Evolutionary conservation across 2,797 vertebrate genomes (phyloP).

Genomic region (Eupleurogrammus muticus): DNA sequence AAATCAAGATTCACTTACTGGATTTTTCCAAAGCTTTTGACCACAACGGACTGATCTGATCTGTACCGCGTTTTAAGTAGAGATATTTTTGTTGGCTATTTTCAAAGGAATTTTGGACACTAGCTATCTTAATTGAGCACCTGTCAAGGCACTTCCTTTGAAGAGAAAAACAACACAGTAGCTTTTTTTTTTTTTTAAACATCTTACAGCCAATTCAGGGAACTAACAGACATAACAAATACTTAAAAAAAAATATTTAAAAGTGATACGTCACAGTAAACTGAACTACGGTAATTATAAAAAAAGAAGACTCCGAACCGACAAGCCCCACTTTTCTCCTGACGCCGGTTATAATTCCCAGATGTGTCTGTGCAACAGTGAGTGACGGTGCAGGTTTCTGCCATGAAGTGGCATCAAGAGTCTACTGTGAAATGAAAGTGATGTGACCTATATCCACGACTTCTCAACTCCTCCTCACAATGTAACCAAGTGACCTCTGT

Average conservation of each 20-base stretch:
- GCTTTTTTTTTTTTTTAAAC: slow-evolving; percentile 20
- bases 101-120: background rate
- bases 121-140: slow-evolving; percentile 7
- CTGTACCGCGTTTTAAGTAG: background rate
- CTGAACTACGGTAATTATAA: slow-evolving; percentile 7
- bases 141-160: slow-evolving; percentile 61
- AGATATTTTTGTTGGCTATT: slow-evolving; percentile 12
- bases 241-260: slow-evolving; percentile 23
- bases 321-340: background rate
- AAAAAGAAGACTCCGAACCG: slow-evolving; percentile 17
- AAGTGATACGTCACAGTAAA: slow-evolving; percentile 47
- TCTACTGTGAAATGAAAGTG: slow-evolving; percentile 31
- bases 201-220: slow-evolving; percentile 21
- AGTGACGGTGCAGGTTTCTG: slow-evolving; percentile 33
- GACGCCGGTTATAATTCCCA: slow-evolving; percentile 16
- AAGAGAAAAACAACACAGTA: slow-evolving; percentile 32
- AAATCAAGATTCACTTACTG: background rate
- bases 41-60: no score
- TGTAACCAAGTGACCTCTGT: slow-evolving; percentile 45
- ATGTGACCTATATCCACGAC: slow-evolving; percentile 31
- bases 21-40: background rate
- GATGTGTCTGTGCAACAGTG: slow-evolving; percentile 58
- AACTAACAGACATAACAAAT: slow-evolving; percentile 32
- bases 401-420: background rate
- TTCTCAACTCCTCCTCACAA: slow-evolving; percentile 26